These are phyloP conservation scores for Leptopilina myrica DNA, from an alignment of 2,888 invertebrate species.

Conservation along the genomic window DNA sequence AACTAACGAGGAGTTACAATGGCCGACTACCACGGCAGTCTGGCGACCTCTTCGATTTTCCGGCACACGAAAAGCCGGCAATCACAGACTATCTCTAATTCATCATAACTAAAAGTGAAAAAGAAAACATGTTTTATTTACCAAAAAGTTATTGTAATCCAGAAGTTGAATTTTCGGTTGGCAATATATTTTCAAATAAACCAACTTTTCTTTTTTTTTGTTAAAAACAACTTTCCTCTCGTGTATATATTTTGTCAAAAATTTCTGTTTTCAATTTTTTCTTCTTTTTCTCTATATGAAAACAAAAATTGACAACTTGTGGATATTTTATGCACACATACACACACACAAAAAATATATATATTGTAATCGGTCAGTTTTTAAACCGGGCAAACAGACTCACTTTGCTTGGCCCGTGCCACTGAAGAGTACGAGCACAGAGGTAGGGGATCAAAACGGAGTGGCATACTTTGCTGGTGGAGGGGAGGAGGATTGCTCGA, in stretches of 20 bases:
- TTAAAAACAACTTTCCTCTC: no score
- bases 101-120: no score
- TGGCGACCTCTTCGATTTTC: slow-evolving; percentile 40
- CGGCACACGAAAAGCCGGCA: slow-evolving; percentile 29
- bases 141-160: no score
- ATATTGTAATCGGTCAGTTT: slow-evolving; percentile 14
- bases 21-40: slow-evolving; percentile 39
- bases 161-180: no score
- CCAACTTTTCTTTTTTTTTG: no score
- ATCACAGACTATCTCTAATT: background rate
- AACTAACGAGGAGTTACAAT: slow-evolving; percentile 31
- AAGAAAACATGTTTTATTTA: no score
- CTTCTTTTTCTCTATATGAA: no score
- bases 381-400: slow-evolving; percentile 15
- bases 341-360: no score
- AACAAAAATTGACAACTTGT: slow-evolving; percentile 10
- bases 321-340: background rate
- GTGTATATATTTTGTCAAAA: no score
- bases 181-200: no score
- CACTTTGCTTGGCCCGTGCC: slow-evolving; percentile 34
- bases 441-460: slow-evolving; percentile 37
- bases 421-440: slow-evolving; percentile 24
- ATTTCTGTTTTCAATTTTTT: no score
- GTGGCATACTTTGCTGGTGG: slow-evolving; percentile 14
- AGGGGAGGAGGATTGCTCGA: background rate